phyloP scores from a whole-genome alignment of 2,113 vertebrate genomes.

The Mobula hypostoma region DNA sequence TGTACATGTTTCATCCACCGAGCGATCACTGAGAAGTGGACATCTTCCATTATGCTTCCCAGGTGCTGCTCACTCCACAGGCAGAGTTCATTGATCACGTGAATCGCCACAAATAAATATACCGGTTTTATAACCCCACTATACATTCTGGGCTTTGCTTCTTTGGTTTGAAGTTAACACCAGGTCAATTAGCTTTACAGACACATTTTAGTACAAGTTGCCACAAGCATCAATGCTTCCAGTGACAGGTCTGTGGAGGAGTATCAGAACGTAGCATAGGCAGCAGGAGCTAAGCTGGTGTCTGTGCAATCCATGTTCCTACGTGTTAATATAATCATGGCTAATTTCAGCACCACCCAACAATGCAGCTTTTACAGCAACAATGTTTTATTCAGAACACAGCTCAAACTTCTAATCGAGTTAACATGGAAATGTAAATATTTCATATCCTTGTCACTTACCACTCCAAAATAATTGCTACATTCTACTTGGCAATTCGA shows the following conservation, averaged over 20 bases:
- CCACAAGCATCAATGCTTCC: neutral
- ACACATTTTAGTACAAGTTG: neutral
- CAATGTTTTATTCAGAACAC: neutral
- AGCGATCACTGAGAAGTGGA: neutral
- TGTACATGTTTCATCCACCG: neutral
- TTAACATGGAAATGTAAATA: neutral
- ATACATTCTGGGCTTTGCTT: too few relatives aligned
- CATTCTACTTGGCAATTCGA: neutral
- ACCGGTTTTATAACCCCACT: neutral
- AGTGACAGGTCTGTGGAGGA: neutral
- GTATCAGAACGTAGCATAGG: neutral
- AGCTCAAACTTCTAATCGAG: neutral
- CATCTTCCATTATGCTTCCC: neutral
- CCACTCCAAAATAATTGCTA: neutral
- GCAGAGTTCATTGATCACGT: neutral
- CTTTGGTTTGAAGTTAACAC: too few relatives aligned
- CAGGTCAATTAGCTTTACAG: neutral
- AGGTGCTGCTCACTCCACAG: neutral
- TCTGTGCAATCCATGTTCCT: neutral
- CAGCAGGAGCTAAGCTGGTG: neutral
- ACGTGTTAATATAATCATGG: neutral
- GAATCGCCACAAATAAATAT: neutral
- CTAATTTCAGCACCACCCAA: neutral
- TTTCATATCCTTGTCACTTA: neutral
- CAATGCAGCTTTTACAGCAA: neutral